phyloP scores from a whole-genome alignment of 2,888 invertebrate genomes.

The Mystacides longicornis region DNA sequence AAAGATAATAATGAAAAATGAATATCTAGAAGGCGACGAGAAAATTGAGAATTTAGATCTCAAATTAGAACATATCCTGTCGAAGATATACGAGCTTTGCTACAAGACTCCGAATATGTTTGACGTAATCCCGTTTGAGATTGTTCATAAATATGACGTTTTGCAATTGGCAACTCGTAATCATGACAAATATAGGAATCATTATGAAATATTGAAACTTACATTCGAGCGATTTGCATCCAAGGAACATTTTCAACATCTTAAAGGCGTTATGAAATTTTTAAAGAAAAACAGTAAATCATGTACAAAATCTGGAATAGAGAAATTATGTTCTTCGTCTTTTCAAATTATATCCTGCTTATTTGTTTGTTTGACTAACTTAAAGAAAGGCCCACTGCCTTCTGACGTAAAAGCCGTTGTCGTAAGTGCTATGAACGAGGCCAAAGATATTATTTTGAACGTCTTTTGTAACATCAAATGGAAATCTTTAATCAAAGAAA shows the following conservation, averaged over 20 bases:
- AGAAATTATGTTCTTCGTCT: constrained; percentile 6
- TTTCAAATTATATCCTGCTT: constrained; percentile 17
- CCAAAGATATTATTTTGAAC: constrained; percentile 28
- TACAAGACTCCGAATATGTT: constrained; percentile 40
- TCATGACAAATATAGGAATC: constrained; percentile 4
- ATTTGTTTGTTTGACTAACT: constrained; percentile 11
- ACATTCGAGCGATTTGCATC: constrained; percentile 15
- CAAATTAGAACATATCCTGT: constrained; percentile 33
- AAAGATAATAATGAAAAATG: constrained; percentile 35
- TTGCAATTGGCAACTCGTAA: constrained; percentile 12
- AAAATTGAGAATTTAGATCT: constrained; percentile 23
- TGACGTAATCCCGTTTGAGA: constrained; percentile 37
- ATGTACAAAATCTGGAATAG: not conserved
- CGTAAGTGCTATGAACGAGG: constrained; percentile 8
- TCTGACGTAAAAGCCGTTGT: constrained; percentile 14
- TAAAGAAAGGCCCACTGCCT: constrained; percentile 16
- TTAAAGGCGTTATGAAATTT: constrained; percentile 14
- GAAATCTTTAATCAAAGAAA: constrained; percentile 12
- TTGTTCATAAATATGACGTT: constrained; percentile 31
- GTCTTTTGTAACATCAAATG: constrained; percentile 27
- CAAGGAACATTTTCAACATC: constrained; percentile 15
- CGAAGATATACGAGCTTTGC: constrained; percentile 39
- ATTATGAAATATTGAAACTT: constrained; percentile 14
- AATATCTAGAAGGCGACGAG: not conserved
- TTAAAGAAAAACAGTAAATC: not conserved